Evolutionary conservation across 1,140 invertebrate genomes (phyloP).

Genomic region (Drosophila mauritiana): DNA sequence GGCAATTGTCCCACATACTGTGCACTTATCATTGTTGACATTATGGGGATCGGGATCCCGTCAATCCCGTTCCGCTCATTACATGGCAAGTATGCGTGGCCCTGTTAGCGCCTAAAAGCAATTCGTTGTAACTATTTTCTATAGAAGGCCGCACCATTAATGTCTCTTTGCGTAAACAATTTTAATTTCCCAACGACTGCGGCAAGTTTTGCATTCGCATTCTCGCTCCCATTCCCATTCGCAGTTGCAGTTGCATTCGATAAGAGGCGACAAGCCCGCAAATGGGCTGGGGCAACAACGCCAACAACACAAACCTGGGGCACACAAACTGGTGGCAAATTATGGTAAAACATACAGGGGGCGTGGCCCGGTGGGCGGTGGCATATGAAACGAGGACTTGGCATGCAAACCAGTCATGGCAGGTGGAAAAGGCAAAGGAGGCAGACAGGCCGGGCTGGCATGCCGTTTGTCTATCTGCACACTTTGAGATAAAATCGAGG

Average conservation of each 20-base stretch:
- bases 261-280: slow-evolving; percentile 67
- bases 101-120: slow-evolving; percentile 73
- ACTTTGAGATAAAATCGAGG: slow-evolving; percentile 25
- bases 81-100: slow-evolving; percentile 37
- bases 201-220: slow-evolving; percentile 67
- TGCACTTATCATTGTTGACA: slow-evolving; percentile 46
- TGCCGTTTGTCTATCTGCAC: slow-evolving; percentile 30
- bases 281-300: slow-evolving; percentile 20
- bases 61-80: slow-evolving; percentile 41
- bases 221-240: slow-evolving; percentile 12
- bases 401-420: slow-evolving; percentile 54
- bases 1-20: slow-evolving; percentile 43
- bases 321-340: slow-evolving; percentile 64
- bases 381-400: slow-evolving; percentile 70
- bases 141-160: slow-evolving; percentile 52
- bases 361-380: slow-evolving; percentile 41
- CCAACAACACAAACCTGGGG: slow-evolving; percentile 17
- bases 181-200: slow-evolving; percentile 65
- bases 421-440: slow-evolving; percentile 14
- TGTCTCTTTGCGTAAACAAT: slow-evolving; percentile 77
- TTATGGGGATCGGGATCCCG: slow-evolving; percentile 6
- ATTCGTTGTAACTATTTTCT: slow-evolving; percentile 69
- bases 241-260: slow-evolving; percentile 50
- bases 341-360: slow-evolving; percentile 76
- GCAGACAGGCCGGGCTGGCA: slow-evolving; percentile 34